Conservation (phyloP, 1,140 invertebrate genomes). For the Metaphire vulgaris region DNA sequence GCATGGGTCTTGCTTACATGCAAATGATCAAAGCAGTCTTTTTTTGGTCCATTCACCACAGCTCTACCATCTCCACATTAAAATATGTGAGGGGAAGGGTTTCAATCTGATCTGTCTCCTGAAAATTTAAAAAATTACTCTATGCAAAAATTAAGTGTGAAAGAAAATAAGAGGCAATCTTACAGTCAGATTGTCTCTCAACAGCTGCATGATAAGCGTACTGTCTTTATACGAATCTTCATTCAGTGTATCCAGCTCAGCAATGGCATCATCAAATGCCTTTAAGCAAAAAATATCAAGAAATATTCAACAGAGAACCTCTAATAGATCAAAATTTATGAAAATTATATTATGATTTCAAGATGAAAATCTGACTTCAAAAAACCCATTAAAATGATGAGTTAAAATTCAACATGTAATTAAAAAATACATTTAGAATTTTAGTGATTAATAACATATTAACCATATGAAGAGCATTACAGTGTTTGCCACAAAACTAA, state of each 20-base stretch:
- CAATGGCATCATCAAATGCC: conserved; percentile 95
- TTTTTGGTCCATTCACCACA: not conserved
- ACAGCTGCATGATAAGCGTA: conserved; percentile 95
- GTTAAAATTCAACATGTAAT: too few relatives aligned
- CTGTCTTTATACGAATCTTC: conserved; percentile 99
- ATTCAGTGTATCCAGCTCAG: conserved; percentile 88
- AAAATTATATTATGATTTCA: too few relatives aligned
- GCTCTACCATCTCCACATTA: not conserved
- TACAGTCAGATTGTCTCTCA: conserved; percentile 88
- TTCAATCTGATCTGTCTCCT: not conserved
- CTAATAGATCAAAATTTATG: too few relatives aligned
- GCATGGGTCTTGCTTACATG: not conserved
- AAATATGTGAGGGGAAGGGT: too few relatives aligned
- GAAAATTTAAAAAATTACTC: not conserved
- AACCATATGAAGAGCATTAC: too few relatives aligned
- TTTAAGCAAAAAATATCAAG: not conserved
- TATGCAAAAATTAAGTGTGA: not conserved
- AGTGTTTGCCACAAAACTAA: too few relatives aligned
- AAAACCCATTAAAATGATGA: too few relatives aligned
- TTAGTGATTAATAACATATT: too few relatives aligned
- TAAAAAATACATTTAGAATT: too few relatives aligned
- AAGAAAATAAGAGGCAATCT: not conserved
- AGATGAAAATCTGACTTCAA: too few relatives aligned
- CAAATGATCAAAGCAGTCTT: not conserved
- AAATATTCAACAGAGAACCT: too few relatives aligned